A percentile compares a stretch with the other conserved stretches of the same genome.
Conservation (phyloP, 2,113 vertebrate species). For the Cepphus grylle region DNA sequence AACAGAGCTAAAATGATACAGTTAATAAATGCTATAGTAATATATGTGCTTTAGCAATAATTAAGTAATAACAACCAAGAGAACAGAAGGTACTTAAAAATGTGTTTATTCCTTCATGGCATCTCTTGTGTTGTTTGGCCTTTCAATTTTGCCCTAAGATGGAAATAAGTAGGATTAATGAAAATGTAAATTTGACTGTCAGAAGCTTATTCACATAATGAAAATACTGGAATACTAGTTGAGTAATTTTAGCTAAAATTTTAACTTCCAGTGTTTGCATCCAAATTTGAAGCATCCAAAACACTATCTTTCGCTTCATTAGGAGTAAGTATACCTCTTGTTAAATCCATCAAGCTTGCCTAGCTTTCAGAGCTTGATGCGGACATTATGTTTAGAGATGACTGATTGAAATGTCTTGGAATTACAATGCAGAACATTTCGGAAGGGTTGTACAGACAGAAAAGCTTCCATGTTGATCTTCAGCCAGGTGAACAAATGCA, state of each 20-base stretch:
- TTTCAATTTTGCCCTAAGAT: neutral
- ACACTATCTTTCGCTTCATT: neutral
- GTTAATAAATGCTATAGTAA: neutral
- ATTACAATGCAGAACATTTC: neutral
- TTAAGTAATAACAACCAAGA: neutral
- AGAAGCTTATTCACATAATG: neutral
- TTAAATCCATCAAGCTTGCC: neutral
- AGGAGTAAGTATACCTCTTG: neutral
- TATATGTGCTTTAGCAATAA: neutral
- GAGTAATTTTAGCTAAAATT: neutral
- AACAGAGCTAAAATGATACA: neutral
- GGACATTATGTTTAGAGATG: neutral
- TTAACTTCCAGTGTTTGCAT: neutral
- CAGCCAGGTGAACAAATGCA: neutral
- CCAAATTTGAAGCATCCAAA: neutral
- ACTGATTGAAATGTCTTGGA: neutral
- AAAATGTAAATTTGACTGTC: neutral
- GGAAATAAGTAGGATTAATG: neutral
- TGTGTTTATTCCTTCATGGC: neutral
- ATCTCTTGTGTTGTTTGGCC: neutral
- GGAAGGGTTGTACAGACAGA: neutral
- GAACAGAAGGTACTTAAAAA: neutral
- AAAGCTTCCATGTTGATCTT: neutral
- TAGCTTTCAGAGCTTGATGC: neutral
- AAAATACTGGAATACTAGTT: neutral